Evolutionary conservation across 1,140 invertebrate species (phyloP), one percentile per base, ranked within the genome.

Genomic region (Cephus cinctus): DNA sequence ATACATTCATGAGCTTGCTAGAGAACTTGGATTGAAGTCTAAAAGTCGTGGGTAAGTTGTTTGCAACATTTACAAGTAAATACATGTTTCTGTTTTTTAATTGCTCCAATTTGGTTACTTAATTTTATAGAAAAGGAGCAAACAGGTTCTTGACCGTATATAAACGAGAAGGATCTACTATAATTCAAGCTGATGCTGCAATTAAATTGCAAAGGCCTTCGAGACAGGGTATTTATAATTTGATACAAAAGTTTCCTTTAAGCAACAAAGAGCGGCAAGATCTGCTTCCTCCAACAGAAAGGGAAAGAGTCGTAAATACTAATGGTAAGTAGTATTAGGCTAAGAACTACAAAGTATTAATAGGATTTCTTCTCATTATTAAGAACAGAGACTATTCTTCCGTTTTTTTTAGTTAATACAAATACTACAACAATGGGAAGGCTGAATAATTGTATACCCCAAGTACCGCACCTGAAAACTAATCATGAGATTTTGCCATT

Each of bases 131-230:
- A 12, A 86, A 86, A 75, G 86, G 85, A 31, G 79, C 80, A 0
- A 86, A 83, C 57, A 76, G 88, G 0, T 88, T 78, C 56, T 52
- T 91, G 40, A 90, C 87, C 18, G 84, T 90, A 11, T 88, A 84
- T 50, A 90, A 90, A 70, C 79, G 86, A 50, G 79, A 85, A 56
- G 83, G 82, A 2, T 87, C 84, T 2, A 84, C 81, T 1, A 84
- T 86, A 42, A 82, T 87, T 4, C 83, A 86, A 61, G 81, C 79
- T 58, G 83, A 88, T 74, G 85, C 87, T n/a, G 72, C 80, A 23
- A 80, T 90, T 30, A 81, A 84, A 41, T 63, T 90, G 31, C 81
- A 83, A 43, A 79, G 81, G 1, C 73, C 79, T 30, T 86, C 87
- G 18, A 75, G 82, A 40, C 83, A 86, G 36, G 79, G 79, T 47